Percentiles rank a stretch among this genome's conserved stretches.
phyloP scores from a whole-genome alignment of 2,888 invertebrate genomes.

The Metellina segmentata region DNA sequence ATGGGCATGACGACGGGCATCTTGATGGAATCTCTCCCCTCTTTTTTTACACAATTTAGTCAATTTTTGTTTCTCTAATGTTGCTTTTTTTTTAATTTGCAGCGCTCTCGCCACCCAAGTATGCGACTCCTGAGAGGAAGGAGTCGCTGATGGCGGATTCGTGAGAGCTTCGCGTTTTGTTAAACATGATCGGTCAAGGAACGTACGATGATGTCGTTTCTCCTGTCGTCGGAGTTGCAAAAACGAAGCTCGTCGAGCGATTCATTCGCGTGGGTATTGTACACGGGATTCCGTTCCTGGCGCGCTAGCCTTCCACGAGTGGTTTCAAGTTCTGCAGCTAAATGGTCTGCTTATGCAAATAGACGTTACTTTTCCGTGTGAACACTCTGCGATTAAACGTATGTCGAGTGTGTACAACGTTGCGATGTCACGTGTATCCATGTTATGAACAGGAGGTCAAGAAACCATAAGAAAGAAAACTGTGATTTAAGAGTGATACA shows the following conservation, averaged over 20 bases:
- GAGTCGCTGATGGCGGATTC: no score
- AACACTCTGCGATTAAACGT: neutral
- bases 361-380: neutral
- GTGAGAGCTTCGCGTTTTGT: slow-evolving; percentile 35
- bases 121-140: neutral
- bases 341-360: slow-evolving; percentile 25
- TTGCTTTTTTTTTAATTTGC: neutral
- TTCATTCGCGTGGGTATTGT: slow-evolving; percentile 27
- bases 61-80: slow-evolving; percentile 20
- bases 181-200: slow-evolving; percentile 74
- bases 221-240: no score
- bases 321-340: neutral
- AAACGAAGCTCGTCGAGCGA: slow-evolving; percentile 15
- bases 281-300: slow-evolving; percentile 10
- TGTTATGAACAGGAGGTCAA: neutral
- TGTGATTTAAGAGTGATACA: no score
- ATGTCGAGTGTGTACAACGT: neutral
- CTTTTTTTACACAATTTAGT: neutral
- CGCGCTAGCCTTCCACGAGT: neutral
- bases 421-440: neutral
- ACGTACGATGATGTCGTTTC: slow-evolving; percentile 28
- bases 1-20: slow-evolving; percentile 51
- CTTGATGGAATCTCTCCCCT: slow-evolving; percentile 31
- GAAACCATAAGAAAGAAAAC: neutral
- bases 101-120: neutral